These are phyloP conservation scores for Catocala fraxini DNA, from an alignment of 2,888 invertebrate species.

Conservation along the genomic window DNA sequence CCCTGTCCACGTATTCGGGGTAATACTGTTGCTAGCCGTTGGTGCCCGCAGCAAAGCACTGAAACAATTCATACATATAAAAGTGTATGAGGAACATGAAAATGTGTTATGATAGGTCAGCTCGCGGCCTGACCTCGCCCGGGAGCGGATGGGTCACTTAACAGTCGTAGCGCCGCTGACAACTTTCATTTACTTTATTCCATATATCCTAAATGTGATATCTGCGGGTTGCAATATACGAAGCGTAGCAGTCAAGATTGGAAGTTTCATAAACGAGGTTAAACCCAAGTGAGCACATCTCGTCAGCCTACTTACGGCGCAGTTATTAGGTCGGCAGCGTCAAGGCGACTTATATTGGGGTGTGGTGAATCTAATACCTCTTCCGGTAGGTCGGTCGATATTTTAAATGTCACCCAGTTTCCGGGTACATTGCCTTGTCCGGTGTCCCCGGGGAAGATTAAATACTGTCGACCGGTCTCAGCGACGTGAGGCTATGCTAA, in stretches of 20 bases:
- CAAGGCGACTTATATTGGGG: constrained; percentile 44
- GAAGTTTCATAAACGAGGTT: constrained; percentile 8
- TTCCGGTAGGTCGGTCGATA: constrained; percentile 67
- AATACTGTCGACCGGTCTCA: constrained; percentile 59
- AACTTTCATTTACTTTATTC: constrained; percentile 23
- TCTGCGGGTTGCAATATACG: neutral
- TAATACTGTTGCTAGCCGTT: constrained; percentile 23
- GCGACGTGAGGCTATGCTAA: constrained; percentile 44
- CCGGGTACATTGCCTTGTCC: constrained; percentile 63
- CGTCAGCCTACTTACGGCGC: constrained; percentile 30
- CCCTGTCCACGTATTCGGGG: constrained; percentile 20
- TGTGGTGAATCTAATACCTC: constrained; percentile 59
- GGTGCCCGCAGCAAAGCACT: constrained; percentile 17
- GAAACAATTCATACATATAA: constrained; percentile 16
- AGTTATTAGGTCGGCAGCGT: constrained; percentile 44
- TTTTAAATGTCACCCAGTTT: constrained; percentile 76
- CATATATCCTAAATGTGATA: constrained; percentile 7
- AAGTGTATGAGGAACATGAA: constrained; percentile 17
- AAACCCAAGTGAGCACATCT: constrained; percentile 24
- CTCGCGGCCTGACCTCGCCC: constrained; percentile 19
- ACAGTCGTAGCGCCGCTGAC: constrained; percentile 11
- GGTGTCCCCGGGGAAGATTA: constrained; percentile 61
- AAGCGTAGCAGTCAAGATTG: neutral
- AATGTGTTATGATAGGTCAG: constrained; percentile 34
- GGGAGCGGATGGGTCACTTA: constrained; percentile 14